Evolutionary conservation across 2,888 invertebrate genomes (phyloP), one percentile per base, ranked within the genome.

Genomic region (Troglohyphantes excavatus): DNA sequence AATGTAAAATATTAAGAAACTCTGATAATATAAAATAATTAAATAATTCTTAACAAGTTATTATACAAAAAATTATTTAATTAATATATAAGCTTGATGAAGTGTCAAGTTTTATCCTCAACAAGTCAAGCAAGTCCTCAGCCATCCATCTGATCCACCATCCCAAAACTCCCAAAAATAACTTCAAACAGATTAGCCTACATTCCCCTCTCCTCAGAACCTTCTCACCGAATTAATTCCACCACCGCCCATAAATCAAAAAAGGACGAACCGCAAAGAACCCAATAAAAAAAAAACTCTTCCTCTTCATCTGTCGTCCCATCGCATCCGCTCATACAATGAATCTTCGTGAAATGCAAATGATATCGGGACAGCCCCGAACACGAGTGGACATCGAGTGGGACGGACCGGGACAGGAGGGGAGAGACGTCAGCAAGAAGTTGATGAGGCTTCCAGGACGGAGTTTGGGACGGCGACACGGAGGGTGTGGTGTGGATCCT

Each of bases 121-220:
- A 39, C 39, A n/a, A n/a, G n/a, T n/a, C 39, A 7, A 7, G 13
- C 39, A 39, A 39, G 13, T 39, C 39, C 9, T 13, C 39, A 39
- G 9, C 61, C 61, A 9, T 33, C 65, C 21, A 26, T 21, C 33
- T 78, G 9, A 13, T 21, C 0, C 29, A 3, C 29, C n/a, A 19
- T 33, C 33, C 21, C n/a, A 39, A 39, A 65, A 39, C 65, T 78
- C 39, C 68, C 11, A 27, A 75, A 75, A 75, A 59, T 75, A 59
- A 53, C 75, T 75, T 75, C 75, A 29, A 81, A 81, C 67, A 81
- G 53, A 81, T 81, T 81, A 81, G 68, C 79, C 79, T 68, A 81
- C 67, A 81, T 81, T 81, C 65, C 19, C 26, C 26, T 65, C 78
- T 39, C 46, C 39, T 33, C 39, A 21, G 21, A 21, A 46, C 46